These are phyloP conservation scores for Cryptocephalus primarius DNA, from an alignment of 2,888 invertebrate species.

Conservation along the genomic window DNA sequence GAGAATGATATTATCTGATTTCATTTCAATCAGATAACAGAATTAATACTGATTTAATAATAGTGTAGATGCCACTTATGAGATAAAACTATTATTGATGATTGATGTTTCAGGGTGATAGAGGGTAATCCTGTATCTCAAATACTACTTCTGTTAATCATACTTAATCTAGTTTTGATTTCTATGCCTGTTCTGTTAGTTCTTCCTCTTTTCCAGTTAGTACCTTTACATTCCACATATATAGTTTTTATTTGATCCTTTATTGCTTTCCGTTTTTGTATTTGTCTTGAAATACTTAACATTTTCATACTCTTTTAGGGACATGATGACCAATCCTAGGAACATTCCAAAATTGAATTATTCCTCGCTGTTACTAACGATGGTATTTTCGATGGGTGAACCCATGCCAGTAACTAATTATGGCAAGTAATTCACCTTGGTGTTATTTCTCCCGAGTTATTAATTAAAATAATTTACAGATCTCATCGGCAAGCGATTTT, in stretches of 20 bases:
- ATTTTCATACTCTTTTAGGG: constrained; percentile 36
- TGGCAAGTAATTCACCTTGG: constrained; percentile 43
- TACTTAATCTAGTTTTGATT: background rate
- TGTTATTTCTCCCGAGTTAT: background rate
- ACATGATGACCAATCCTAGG: constrained; percentile 68
- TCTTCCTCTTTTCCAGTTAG: background rate
- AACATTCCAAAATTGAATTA: constrained; percentile 72
- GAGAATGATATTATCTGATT: too few relatives aligned
- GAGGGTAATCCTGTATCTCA: too few relatives aligned
- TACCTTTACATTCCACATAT: background rate
- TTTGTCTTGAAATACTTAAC: background rate
- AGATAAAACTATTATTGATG: too few relatives aligned
- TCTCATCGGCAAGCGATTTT: constrained; percentile 72
- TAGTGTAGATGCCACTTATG: too few relatives aligned
- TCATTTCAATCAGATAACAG: too few relatives aligned
- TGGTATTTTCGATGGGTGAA: constrained; percentile 86
- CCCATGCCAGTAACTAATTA: constrained; percentile 80
- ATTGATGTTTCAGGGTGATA: too few relatives aligned
- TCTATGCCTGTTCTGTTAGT: background rate
- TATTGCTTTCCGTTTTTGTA: background rate
- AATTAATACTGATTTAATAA: too few relatives aligned
- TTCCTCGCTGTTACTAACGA: constrained; percentile 72
- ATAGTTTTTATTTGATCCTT: background rate
- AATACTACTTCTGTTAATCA: background rate
- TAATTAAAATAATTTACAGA: constrained; percentile 44